Base-by-base conservation (phyloP, 2,888 invertebrate species). In the Macropis europaea region DNA sequence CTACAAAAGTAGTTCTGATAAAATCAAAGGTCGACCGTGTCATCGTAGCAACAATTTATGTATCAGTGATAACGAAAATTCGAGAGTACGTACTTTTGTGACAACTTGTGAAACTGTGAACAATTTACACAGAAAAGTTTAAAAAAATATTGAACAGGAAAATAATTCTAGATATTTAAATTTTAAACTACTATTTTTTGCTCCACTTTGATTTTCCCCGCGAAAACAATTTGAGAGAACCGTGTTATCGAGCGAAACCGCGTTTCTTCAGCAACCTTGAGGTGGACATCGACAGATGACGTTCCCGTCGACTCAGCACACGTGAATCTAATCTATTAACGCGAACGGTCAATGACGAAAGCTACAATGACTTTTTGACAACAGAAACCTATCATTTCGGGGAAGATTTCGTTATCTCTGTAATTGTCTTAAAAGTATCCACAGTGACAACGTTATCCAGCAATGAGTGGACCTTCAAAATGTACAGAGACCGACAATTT, bases 291-390 rank as follows among this genome's bases (percentile, higher is more conserved):
- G 2, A 19, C 48, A 73, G 73, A 72, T 72, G 72, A 72, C 34
- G 59, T 34, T 22, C 13, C 6, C 0, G 24, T 50, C 56, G 34
- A 17, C 9, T n/a, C 11, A 9, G 17, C 6, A 4, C 17, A 26
- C 42, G n/a, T 17, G 53, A 43, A 62, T 19, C 24, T 15, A 1
- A 28, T 66, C 71, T 69, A 36, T 0, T 26, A 19, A 17, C 26
- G 2, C 2, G 30, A 36, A 22, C 15, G 40, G 36, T 61, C 48
- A 11, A 45, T 15, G 73, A 38, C 34, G 13, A 15, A 63, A 32
- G 34, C 30, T 36, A 26, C 68, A 63, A 75, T 73, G 57, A 69
- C 59, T 73, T 60, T 57, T 64, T 69, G 73, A 73, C 69, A 75
- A 69, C 69, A 75, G 52, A 30, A 57, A 28, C 9, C 6, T 30